These are phyloP conservation scores for Bombus picipes DNA, from an alignment of 1,140 invertebrate species.

Conservation along the genomic window DNA sequence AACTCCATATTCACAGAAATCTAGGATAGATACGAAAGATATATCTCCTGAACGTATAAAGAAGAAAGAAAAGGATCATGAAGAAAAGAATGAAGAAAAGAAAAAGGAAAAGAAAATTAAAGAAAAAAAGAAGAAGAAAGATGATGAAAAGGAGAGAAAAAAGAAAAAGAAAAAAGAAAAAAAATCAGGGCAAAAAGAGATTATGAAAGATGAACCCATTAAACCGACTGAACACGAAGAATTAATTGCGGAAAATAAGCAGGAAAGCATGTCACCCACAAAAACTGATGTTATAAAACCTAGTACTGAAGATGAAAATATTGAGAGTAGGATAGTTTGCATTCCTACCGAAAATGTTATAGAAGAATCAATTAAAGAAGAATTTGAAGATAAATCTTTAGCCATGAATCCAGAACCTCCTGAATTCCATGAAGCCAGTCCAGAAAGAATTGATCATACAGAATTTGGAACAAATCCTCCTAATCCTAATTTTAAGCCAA, in stretches of 20 bases:
- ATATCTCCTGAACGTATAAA: slow-evolving; percentile 77
- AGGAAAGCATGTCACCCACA: slow-evolving; percentile 38
- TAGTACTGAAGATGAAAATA: slow-evolving; percentile 52
- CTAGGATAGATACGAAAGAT: slow-evolving; percentile 73
- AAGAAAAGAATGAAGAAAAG: slow-evolving; percentile 80
- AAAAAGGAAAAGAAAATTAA: slow-evolving; percentile 84
- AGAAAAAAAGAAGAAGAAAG: slow-evolving; percentile 82
- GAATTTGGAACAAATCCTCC: slow-evolving; percentile 78
- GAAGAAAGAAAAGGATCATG: slow-evolving; percentile 81
- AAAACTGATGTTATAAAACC: slow-evolving; percentile 49
- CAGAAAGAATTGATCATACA: slow-evolving; percentile 62
- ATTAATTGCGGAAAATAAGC: slow-evolving; percentile 51
- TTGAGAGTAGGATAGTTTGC: slow-evolving; percentile 61
- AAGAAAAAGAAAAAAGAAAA: slow-evolving; percentile 83
- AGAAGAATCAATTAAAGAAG: slow-evolving; percentile 61
- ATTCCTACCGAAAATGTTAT: slow-evolving; percentile 43
- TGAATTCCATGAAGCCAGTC: slow-evolving; percentile 67
- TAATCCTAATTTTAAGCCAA: slow-evolving; percentile 80
- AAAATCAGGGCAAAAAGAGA: slow-evolving; percentile 78
- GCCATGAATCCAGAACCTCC: slow-evolving; percentile 80
- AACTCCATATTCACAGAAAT: slow-evolving; percentile 74
- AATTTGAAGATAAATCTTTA: slow-evolving; percentile 78
- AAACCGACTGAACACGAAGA: slow-evolving; percentile 58
- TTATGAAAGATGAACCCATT: slow-evolving; percentile 77
- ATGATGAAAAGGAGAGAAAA: slow-evolving; percentile 82